Conservation (phyloP, 37 sponge, comb jelly and placozoan genomes). For the Diacarnus erythraeanus region DNA sequence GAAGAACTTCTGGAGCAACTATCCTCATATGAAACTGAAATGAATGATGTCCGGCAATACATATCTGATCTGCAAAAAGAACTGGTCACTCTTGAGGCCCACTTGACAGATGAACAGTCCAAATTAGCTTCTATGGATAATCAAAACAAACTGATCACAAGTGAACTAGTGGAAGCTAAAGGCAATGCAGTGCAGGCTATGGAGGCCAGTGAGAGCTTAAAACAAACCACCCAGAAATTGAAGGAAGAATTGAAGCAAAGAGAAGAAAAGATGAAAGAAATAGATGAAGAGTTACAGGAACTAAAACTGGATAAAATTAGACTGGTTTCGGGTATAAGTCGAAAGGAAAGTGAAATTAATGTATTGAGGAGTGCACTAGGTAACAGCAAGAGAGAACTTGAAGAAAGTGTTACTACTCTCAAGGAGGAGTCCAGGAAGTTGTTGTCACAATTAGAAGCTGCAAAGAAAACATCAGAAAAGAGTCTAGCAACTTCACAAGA, state of each 20-base stretch:
- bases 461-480: slow-evolving; percentile 16
- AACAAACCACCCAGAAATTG: slow-evolving; percentile 2
- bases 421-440: background rate
- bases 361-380: background rate
- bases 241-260: background rate
- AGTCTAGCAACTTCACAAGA: background rate
- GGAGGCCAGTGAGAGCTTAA: background rate
- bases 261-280: background rate
- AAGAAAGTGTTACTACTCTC: background rate
- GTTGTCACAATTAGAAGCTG: background rate
- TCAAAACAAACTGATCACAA: background rate
- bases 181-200: background rate
- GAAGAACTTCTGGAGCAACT: slow-evolving; percentile 26
- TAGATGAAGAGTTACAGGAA: slow-evolving; percentile 12
- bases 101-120: slow-evolving; percentile 18
- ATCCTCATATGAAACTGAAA: slow-evolving; percentile 4
- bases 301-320: slow-evolving; percentile 3
- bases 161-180: slow-evolving; percentile 13
- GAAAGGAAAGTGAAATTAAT: background rate
- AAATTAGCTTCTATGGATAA: slow-evolving; percentile 14
- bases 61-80: slow-evolving; percentile 22
- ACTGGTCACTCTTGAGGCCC: slow-evolving; percentile 20
- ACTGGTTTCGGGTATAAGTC: background rate
- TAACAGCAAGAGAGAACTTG: background rate
- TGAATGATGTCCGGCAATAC: slow-evolving; percentile 19